Conservation (phyloP, 2,888 invertebrate species). For the Carterocephalus palaemon region DNA sequence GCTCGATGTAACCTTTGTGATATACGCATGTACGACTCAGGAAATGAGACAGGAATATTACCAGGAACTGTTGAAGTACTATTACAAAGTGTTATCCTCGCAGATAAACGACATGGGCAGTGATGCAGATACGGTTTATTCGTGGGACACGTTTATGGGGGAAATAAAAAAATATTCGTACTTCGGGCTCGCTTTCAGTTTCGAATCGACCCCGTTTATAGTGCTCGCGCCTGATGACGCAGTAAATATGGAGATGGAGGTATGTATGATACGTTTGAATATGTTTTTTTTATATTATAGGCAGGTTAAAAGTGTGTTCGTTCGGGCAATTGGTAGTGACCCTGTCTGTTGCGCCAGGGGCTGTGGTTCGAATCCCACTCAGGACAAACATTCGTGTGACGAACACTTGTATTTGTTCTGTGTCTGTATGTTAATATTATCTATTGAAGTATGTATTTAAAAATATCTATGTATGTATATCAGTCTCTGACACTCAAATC, state of each 20-base stretch:
- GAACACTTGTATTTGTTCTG: too few relatives aligned
- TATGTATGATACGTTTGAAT: conserved; percentile 40
- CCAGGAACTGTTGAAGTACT: conserved; percentile 78
- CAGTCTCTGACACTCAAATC: too few relatives aligned
- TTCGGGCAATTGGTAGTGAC: too few relatives aligned
- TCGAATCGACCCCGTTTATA: conserved; percentile 80
- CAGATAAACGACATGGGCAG: conserved; percentile 80
- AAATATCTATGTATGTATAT: too few relatives aligned
- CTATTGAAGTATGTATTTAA: too few relatives aligned
- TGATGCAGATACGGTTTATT: conserved; percentile 75
- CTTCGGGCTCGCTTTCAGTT: conserved; percentile 79
- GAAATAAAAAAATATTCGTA: conserved; percentile 78
- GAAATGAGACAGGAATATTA: conserved; percentile 78
- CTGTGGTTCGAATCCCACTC: too few relatives aligned
- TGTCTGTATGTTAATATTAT: too few relatives aligned
- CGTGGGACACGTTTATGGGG: conserved; percentile 67
- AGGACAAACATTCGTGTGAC: too few relatives aligned
- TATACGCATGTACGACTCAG: conserved; percentile 80
- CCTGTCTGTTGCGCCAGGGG: too few relatives aligned
- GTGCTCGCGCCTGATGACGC: conserved; percentile 78
- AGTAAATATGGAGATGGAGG: conserved; percentile 78
- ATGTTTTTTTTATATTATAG: too few relatives aligned
- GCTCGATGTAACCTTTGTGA: conserved; percentile 77
- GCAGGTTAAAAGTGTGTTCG: too few relatives aligned
- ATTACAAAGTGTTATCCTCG: conserved; percentile 76